These are phyloP conservation scores for Noctua pronuba DNA, from an alignment of 2,888 invertebrate genomes.

Conservation along the genomic window DNA sequence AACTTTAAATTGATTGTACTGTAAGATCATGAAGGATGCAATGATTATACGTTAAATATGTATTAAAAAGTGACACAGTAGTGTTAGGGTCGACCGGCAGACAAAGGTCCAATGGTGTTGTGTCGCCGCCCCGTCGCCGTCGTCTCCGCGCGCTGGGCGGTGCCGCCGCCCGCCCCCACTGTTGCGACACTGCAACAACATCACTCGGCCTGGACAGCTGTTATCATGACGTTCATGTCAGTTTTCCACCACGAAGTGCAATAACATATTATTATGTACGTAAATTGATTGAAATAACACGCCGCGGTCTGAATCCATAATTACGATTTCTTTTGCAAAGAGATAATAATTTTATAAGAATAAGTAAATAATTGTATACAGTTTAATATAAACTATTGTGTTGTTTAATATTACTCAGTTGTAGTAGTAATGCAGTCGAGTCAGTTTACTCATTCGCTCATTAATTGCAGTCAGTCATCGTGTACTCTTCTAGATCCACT, in stretches of 20 bases:
- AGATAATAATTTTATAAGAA: no score
- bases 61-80: not conserved
- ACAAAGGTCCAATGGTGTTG: not conserved
- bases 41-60: not conserved
- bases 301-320: no score
- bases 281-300: not conserved
- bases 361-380: no score
- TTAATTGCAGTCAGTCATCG: no score
- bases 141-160: not conserved
- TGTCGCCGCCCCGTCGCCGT: not conserved
- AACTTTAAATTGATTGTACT: not conserved
- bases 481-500: not conserved
- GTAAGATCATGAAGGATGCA: not conserved
- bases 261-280: no score
- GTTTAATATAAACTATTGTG: no score
- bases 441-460: no score
- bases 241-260: not conserved
- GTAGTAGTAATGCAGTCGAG: not conserved
- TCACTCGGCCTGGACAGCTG: not conserved
- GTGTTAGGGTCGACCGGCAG: not conserved
- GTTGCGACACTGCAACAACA: not conserved
- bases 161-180: not conserved
- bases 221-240: not conserved
- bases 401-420: not conserved
- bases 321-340: no score